These are phyloP conservation scores for Erythrolamprus reginae DNA, from an alignment of 2,113 vertebrate species.

Conservation along the genomic window DNA sequence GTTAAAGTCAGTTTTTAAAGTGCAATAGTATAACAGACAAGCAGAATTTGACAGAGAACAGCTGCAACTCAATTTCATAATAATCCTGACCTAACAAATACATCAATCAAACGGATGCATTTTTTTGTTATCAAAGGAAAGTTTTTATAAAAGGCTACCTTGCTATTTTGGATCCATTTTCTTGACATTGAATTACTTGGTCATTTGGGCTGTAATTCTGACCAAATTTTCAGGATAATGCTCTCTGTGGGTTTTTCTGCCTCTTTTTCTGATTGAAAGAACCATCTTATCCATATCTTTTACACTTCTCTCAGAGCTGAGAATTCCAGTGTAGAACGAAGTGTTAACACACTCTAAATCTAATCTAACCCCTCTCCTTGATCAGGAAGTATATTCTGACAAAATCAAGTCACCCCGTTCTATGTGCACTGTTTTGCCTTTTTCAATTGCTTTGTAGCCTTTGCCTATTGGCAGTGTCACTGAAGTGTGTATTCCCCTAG, in stretches of 20 bases:
- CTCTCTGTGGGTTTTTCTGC: conserved; percentile 54
- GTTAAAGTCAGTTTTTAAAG: conserved; percentile 37
- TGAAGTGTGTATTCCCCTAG: conserved; percentile 83
- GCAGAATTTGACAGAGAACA: conserved; percentile 20
- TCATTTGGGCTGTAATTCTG: background rate
- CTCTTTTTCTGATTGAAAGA: conserved; percentile 53
- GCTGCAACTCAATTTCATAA: conserved; percentile 27
- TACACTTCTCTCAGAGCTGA: conserved; percentile 27
- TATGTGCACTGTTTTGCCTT: conserved; percentile 82
- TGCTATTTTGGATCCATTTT: conserved; percentile 41
- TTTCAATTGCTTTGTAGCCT: conserved; percentile 88
- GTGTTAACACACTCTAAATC: conserved; percentile 80
- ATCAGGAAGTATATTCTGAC: conserved; percentile 76
- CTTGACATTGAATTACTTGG: conserved; percentile 15
- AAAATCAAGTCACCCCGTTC: conserved; percentile 76
- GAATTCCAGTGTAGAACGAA: conserved; percentile 51
- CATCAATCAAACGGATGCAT: conserved; percentile 12
- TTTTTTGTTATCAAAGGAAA: conserved; percentile 44
- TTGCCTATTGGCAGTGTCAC: conserved; percentile 79
- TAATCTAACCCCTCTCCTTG: conserved; percentile 81
- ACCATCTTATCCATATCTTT: conserved; percentile 15
- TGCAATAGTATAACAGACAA: conserved; percentile 35
- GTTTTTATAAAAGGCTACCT: conserved; percentile 39
- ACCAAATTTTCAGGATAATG: background rate
- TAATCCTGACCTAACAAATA: conserved; percentile 36